Conservation (phyloP, 1,140 invertebrate species). For the Papilio helenus region DNA sequence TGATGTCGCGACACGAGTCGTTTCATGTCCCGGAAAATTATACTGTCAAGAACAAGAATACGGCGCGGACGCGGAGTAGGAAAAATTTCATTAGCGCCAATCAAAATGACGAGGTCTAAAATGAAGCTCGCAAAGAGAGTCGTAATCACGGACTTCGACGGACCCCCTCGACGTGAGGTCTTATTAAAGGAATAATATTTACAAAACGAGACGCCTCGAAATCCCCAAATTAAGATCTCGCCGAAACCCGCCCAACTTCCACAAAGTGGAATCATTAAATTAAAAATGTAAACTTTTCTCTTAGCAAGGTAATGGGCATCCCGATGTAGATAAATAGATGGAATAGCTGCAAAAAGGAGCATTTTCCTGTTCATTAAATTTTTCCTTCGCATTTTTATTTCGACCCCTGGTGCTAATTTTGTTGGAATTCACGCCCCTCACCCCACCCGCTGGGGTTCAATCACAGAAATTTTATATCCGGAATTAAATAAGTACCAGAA, state of each 20-base stretch:
- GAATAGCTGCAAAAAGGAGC: slow-evolving; percentile 84
- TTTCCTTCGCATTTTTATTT: slow-evolving; percentile 83
- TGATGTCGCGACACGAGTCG: slow-evolving; percentile 67
- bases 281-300: slow-evolving; percentile 85
- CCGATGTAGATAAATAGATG: slow-evolving; percentile 84
- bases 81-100: slow-evolving; percentile 83
- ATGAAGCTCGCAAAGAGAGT: slow-evolving; percentile 80
- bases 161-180: slow-evolving; percentile 81
- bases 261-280: slow-evolving; percentile 84
- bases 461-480: slow-evolving; percentile 84
- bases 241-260: slow-evolving; percentile 82
- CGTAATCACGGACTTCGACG: slow-evolving; percentile 81
- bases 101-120: slow-evolving; percentile 83
- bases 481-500: slow-evolving; percentile 83
- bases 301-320: slow-evolving; percentile 84
- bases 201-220: slow-evolving; percentile 83
- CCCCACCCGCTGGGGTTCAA: slow-evolving; percentile 81
- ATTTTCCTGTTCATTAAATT: slow-evolving; percentile 85
- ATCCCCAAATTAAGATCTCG: slow-evolving; percentile 82
- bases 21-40: slow-evolving; percentile 72
- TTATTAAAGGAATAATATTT: slow-evolving; percentile 84
- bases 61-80: slow-evolving; percentile 69
- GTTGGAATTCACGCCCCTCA: slow-evolving; percentile 84
- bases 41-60: slow-evolving; percentile 81
- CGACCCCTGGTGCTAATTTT: slow-evolving; percentile 84